These are phyloP conservation scores for Sturnira hondurensis DNA, from an alignment of 2,113 vertebrate genomes.

Conservation along the genomic window DNA sequence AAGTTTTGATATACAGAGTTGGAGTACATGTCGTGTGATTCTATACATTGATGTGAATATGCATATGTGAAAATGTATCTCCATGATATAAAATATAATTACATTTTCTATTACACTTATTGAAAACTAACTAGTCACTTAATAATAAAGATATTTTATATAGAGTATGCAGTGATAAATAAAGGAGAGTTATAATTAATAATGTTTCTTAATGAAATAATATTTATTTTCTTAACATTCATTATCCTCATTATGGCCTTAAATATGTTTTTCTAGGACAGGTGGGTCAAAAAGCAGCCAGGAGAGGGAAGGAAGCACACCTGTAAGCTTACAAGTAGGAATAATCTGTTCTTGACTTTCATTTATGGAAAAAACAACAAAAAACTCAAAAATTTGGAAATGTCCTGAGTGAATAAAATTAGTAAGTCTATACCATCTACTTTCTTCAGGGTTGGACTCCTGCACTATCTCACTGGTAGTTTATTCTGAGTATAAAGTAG, in stretches of 20 bases:
- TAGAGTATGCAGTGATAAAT: background rate
- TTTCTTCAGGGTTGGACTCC: background rate
- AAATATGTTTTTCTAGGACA: background rate
- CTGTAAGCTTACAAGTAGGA: background rate
- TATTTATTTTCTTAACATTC: background rate
- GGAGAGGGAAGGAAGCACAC: background rate
- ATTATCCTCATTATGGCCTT: background rate
- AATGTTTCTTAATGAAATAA: background rate
- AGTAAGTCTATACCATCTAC: background rate
- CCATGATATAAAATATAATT: background rate
- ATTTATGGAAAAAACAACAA: background rate
- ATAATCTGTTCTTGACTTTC: background rate
- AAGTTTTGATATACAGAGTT: background rate
- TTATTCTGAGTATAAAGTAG: background rate
- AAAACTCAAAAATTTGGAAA: background rate
- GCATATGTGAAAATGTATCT: background rate
- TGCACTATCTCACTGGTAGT: background rate
- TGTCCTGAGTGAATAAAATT: background rate
- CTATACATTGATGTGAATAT: background rate
- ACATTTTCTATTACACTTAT: constrained; percentile 3
- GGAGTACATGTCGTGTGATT: background rate
- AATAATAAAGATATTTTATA: background rate
- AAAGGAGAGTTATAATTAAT: background rate
- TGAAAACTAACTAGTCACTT: background rate
- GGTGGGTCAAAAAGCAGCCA: background rate